These are phyloP conservation scores for Stegastes partitus DNA, from an alignment of 2,113 vertebrate species.

Conservation along the genomic window DNA sequence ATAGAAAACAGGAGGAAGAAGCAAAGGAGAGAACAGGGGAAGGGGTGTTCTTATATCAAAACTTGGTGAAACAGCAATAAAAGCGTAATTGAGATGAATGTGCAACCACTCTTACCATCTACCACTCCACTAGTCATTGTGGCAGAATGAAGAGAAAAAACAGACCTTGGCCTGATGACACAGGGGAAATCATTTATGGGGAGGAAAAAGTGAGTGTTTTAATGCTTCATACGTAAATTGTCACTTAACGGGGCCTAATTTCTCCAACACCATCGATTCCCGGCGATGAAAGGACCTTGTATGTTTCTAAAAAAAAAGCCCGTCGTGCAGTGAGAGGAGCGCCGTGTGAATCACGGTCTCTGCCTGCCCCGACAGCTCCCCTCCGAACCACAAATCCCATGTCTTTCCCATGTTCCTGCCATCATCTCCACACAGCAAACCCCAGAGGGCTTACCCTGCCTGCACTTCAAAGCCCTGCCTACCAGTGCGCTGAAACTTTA, in stretches of 20 bases:
- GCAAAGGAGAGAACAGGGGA: constrained; percentile 37
- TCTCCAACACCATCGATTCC: constrained; percentile 73
- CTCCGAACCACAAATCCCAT: constrained; percentile 83
- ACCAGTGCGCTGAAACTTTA: constrained; percentile 80
- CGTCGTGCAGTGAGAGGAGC: constrained; percentile 47
- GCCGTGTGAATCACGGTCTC: constrained; percentile 82
- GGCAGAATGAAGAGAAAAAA: constrained; percentile 73
- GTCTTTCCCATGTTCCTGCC: constrained; percentile 82
- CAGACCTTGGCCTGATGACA: constrained; percentile 74
- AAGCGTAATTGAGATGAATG: constrained; percentile 77
- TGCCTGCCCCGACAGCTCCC: constrained; percentile 75
- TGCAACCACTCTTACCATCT: constrained; percentile 72
- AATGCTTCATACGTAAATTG: constrained; percentile 75
- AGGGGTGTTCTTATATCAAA: constrained; percentile 72
- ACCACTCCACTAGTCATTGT: constrained; percentile 77
- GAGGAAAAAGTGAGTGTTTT: constrained; percentile 82
- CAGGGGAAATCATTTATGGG: constrained; percentile 74
- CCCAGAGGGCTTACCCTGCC: constrained; percentile 75
- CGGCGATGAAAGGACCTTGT: constrained; percentile 79
- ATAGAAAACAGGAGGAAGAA: constrained; percentile 45
- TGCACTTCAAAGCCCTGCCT: constrained; percentile 74
- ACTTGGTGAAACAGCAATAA: constrained; percentile 74
- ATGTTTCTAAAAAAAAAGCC: constrained; percentile 51
- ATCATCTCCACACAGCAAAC: constrained; percentile 76
- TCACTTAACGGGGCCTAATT: constrained; percentile 77